Conservation (phyloP, 1,140 invertebrate species). For the Drosophila eugracilis region DNA sequence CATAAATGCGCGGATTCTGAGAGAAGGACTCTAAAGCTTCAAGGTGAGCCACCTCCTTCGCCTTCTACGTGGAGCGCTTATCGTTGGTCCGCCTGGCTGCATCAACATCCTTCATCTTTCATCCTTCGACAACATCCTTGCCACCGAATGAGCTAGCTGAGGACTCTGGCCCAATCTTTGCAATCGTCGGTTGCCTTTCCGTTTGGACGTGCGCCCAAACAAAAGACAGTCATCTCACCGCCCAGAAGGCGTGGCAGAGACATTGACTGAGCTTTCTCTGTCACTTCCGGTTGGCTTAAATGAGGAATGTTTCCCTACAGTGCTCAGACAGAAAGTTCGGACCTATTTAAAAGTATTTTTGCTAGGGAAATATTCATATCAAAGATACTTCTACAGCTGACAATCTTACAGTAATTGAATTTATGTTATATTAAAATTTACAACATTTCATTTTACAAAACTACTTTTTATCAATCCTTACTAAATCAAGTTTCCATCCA, state of each 20-base stretch:
- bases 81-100: constrained; percentile 34
- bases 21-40: background rate
- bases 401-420: no score
- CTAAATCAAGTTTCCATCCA: no score
- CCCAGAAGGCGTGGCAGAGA: constrained; percentile 30
- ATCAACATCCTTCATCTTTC: constrained; percentile 7
- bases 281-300: constrained; percentile 28
- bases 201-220: constrained; percentile 45
- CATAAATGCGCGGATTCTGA: constrained; percentile 46
- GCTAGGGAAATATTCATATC: background rate
- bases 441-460: no score
- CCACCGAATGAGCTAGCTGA: constrained; percentile 4
- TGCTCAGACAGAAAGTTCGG: background rate
- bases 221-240: constrained; percentile 19
- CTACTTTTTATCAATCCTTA: no score
- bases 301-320: constrained; percentile 12
- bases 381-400: background rate
- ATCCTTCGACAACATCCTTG: constrained; percentile 18
- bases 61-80: constrained; percentile 18
- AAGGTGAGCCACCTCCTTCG: constrained; percentile 15
- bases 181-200: constrained; percentile 34
- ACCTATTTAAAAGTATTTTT: background rate
- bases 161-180: constrained; percentile 26
- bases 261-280: constrained; percentile 42
- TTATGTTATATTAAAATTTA: no score